Evolutionary conservation across 2,113 vertebrate species (phyloP), one percentile per base, ranked within the genome.

Genomic region (Ia io): DNA sequence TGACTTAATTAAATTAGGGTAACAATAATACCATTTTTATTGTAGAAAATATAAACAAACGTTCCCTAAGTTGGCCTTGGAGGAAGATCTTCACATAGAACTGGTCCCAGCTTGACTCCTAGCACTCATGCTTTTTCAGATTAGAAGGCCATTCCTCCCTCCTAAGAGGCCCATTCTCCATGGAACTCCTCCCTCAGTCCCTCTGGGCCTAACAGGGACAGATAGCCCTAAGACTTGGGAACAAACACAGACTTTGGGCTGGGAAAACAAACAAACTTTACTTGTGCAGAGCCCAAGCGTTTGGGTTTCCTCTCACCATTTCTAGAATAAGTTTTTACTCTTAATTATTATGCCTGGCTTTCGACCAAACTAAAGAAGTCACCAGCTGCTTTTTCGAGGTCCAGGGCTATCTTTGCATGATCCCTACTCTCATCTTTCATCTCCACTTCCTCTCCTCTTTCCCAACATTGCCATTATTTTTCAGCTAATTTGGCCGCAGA

Each of bases 261-360:
- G 95, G 83, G 85, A 96, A 96, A 95, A 97, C 89, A 97, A 96
- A 96, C 80, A 95, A 91, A 85, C n/a, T 94, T 76, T 61, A 69
- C 88, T 96, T 83, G 77, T 6, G 16, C 51, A 9, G 53, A 93
- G 56, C 90, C 63, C 56, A 49, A 23, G 53, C 67, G 69, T 47
- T 97, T 65, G 59, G 61, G 44, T 95, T 96, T 97, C 95, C 67
- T 93, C 70, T 88, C 37, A 61, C 44, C 37, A 40, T 53, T 73
- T 88, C 93, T 89, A 91, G 74, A 40, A 37, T 25, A 73, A 67
- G 91, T 87, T 79, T 78, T 90, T 69, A 23, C 42, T 63, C 74
- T 90, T 71, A 12, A 93, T 83, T 51, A 78, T 96, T 90, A 92
- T 91, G 84, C 84, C 67, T 96, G 95, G 94, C 96, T 77, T 74